Evolutionary conservation across 1,140 invertebrate species (phyloP).

Genomic region (Holcopasites calliopsidis): DNA sequence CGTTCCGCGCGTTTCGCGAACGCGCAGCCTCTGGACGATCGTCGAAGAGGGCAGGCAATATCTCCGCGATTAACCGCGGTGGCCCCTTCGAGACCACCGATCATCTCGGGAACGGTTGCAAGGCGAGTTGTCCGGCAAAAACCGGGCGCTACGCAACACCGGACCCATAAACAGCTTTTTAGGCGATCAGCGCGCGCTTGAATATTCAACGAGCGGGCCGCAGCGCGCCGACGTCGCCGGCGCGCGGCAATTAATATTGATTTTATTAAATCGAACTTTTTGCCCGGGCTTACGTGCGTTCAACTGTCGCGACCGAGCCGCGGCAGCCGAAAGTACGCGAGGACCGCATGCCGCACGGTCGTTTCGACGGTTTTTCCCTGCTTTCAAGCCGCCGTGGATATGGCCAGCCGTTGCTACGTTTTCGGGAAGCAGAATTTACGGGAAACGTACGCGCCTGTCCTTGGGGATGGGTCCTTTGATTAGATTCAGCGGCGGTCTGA

Average conservation of each 20-base stretch:
- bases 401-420: background rate
- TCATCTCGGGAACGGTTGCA: constrained; percentile 51
- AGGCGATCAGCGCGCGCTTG: constrained; percentile 65
- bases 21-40: too few species aligned
- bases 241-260: constrained; percentile 76
- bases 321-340: constrained; percentile 4
- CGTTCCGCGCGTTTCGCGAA: background rate
- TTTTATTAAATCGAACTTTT: constrained; percentile 74
- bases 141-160: constrained; percentile 67
- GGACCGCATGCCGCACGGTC: constrained; percentile 31
- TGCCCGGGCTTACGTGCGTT: constrained; percentile 38
- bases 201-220: constrained; percentile 73
- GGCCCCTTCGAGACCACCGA: constrained; percentile 57
- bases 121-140: constrained; percentile 55
- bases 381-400: background rate
- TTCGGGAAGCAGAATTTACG: background rate
- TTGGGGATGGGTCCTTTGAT: too few species aligned
- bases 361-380: constrained; percentile 18
- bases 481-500: too few species aligned
- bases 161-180: constrained; percentile 75
- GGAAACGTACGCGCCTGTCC: background rate
- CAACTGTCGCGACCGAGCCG: constrained; percentile 47
- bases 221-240: constrained; percentile 13
- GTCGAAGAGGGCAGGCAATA: constrained; percentile 48
- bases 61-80: constrained; percentile 60